A percentile compares a stretch with the other conserved stretches of the same genome.
Conservation (phyloP, 92 coral and sea anemone species). For the Meandrina meandrites region DNA sequence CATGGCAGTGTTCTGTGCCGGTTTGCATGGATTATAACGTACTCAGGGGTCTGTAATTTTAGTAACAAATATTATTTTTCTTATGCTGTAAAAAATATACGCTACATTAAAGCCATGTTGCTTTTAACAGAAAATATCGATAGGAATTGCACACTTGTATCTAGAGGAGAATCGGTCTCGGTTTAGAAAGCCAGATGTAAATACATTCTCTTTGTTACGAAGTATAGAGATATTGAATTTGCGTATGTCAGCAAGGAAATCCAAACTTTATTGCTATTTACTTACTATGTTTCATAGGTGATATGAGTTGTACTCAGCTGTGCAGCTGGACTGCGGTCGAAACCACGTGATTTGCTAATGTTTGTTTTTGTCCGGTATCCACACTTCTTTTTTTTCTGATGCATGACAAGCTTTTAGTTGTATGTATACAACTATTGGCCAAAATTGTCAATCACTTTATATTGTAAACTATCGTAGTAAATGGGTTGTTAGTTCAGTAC, state of each 20-base stretch:
- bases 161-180: background rate
- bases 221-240: background rate
- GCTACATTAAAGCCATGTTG: background rate
- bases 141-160: background rate
- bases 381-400: background rate
- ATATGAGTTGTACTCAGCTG: constrained; percentile 30
- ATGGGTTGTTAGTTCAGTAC: too few relatives aligned
- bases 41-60: background rate
- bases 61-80: background rate
- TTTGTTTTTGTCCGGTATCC: background rate
- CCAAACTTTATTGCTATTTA: constrained; percentile 16
- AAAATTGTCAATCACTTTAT: background rate
- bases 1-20: background rate
- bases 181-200: background rate
- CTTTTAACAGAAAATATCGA: background rate
- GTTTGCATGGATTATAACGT: background rate
- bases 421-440: background rate
- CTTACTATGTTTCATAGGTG: background rate
- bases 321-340: constrained; percentile 7
- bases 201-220: background rate
- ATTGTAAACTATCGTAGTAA: too few relatives aligned
- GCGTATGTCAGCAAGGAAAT: background rate
- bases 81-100: background rate
- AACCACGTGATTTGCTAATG: background rate
- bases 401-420: background rate